A percentile compares a stretch with the other conserved stretches of the same genome.
phyloP scores from a whole-genome alignment of 2,113 vertebrate species.

The Tragelaphus imberbis region DNA sequence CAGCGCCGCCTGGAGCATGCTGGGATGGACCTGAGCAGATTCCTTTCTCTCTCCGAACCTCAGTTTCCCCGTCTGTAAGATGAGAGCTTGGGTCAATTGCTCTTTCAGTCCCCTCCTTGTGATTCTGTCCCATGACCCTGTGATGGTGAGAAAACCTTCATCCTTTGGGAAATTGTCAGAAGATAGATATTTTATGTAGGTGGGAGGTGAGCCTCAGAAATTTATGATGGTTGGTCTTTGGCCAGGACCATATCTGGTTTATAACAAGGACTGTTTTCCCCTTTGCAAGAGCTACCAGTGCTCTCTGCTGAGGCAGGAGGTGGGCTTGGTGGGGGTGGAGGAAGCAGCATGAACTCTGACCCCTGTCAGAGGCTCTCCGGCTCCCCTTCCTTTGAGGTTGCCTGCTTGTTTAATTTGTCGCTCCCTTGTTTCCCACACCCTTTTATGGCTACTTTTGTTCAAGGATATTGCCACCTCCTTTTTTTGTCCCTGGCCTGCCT shows the following conservation, averaged over 20 bases:
- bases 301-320: background rate
- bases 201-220: conserved; percentile 49
- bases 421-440: conserved; percentile 16
- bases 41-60: background rate
- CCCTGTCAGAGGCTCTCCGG: background rate
- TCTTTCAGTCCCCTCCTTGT: background rate
- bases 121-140: background rate
- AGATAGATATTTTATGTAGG: conserved; percentile 19
- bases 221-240: conserved; percentile 20
- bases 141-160: background rate
- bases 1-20: background rate
- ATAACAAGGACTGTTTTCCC: background rate
- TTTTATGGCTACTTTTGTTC: conserved; percentile 60
- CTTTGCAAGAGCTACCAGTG: background rate
- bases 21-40: background rate
- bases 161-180: conserved; percentile 17
- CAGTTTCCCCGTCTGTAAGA: background rate
- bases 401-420: background rate
- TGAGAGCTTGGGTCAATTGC: background rate
- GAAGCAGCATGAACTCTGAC: background rate
- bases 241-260: conserved; percentile 38
- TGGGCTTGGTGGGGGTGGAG: background rate
- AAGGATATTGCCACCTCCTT: conserved; percentile 43
- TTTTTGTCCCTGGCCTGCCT: conserved; percentile 30
- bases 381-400: conserved; percentile 36